Base-by-base conservation (phyloP, 1,140 invertebrate species). In the Leptoteleia sp. region DNA sequence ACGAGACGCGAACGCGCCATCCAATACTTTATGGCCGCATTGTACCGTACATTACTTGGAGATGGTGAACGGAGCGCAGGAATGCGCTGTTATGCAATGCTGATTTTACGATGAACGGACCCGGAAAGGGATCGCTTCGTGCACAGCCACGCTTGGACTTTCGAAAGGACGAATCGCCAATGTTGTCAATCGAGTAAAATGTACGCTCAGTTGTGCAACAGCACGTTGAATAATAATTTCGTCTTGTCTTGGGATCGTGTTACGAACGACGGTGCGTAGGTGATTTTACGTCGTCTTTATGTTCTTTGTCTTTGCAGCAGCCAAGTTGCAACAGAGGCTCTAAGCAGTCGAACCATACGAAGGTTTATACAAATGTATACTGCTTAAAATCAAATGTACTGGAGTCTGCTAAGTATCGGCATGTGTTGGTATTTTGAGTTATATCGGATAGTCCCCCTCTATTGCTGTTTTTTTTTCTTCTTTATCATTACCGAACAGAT, bases 61-160 rank as follows among this genome's bases (percentile, higher is more conserved):
- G 52, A 40, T 55, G 52, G 19, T 42, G 40, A 57, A 29, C 54
- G 38, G 25, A 16, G 16, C 17, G 15, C 29, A 22, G 61, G 47
- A 54, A 67, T 68, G 64, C 42, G 33, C 17, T 7, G 17, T 70
- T 70, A 70, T 70, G 65, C 52, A 59, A 68, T 48, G 37, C 8
- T 13, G 22, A 16, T 40, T 50, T 37, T 17, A 37, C 57, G 31
- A 43, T 8, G 7, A 15, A 25, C 15, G 17, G 29, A 38, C 33
- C 45, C 31, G 59, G 35, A 64, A 64, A 64, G 45, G 43, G 22
- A 33, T 37, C 12, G 54, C n/a, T 43, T 22, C 12, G 7, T 11
- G 1, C 11, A 2, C 4, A 37, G 40, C n/a, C 9, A 11, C 15
- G 9, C 11, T 55, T 8, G 6, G 2, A 27, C 16, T 59, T 45